phyloP scores from a whole-genome alignment of 2,888 invertebrate species.

The Drosophila diplacantha region DNA sequence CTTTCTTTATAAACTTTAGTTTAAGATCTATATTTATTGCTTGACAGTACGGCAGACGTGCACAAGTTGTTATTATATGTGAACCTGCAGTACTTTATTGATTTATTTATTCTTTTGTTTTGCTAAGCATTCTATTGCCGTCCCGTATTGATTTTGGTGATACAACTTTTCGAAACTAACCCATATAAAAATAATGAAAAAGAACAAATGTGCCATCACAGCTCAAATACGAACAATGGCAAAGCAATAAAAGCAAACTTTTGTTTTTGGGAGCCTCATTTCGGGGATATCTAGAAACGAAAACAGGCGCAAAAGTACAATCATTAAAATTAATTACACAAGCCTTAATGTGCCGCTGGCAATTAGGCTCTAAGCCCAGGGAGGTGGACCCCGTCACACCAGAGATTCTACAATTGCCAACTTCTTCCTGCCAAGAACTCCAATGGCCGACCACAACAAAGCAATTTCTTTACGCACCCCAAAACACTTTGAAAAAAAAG shows the following conservation, averaged over 20 bases:
- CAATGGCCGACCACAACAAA: slow-evolving; percentile 46
- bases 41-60: neutral
- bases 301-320: slow-evolving; percentile 43
- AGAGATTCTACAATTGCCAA: slow-evolving; percentile 26
- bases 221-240: slow-evolving; percentile 32
- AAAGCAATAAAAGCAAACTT: slow-evolving; percentile 51
- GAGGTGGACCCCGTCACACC: slow-evolving; percentile 35
- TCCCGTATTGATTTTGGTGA: slow-evolving; percentile 47
- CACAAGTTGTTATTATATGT: neutral
- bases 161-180: slow-evolving; percentile 18
- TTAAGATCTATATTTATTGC: neutral
- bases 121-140: slow-evolving; percentile 51
- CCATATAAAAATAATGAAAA: slow-evolving; percentile 32
- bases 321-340: slow-evolving; percentile 71
- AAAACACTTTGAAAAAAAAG: neutral
- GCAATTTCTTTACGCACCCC: slow-evolving; percentile 37
- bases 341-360: slow-evolving; percentile 65
- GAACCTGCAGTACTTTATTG: slow-evolving; percentile 21
- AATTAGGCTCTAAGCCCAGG: slow-evolving; percentile 52
- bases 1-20: neutral
- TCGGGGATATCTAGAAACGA: slow-evolving; percentile 4
- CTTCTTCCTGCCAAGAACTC: slow-evolving; percentile 16
- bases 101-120: slow-evolving; percentile 53
- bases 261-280: slow-evolving; percentile 26
- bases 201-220: slow-evolving; percentile 1